A percentile compares a stretch with the other conserved stretches of the same genome.
Conservation (phyloP, 1,140 invertebrate genomes). For the Calliphora vicina region DNA sequence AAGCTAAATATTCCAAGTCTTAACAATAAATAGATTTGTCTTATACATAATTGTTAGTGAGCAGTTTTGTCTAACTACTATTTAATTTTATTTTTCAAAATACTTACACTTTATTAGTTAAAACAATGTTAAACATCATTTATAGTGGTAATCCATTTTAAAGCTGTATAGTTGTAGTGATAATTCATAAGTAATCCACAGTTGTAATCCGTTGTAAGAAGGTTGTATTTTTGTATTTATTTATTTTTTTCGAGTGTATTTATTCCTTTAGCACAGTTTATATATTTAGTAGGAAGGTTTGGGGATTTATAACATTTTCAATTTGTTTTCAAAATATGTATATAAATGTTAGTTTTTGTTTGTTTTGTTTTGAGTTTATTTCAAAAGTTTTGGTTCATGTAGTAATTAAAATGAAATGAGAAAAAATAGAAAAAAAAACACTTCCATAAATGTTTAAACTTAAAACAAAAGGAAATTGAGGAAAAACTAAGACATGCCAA, state of each 20-base stretch:
- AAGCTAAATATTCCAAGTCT: too few species aligned
- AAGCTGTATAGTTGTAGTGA: not conserved
- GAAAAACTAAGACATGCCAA: not conserved
- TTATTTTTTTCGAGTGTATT: not conserved
- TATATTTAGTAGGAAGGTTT: not conserved
- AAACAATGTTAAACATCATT: not conserved
- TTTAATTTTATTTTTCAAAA: not conserved
- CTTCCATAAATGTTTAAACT: not conserved
- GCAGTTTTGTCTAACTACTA: too few species aligned
- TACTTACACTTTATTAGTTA: not conserved
- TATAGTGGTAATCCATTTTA: not conserved
- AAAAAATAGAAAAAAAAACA: conserved; percentile 2
- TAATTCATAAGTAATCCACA: conserved; percentile 10
- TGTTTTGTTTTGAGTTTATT: too few species aligned
- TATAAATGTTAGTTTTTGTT: not conserved
- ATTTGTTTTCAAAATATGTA: not conserved
- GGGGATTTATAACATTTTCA: not conserved
- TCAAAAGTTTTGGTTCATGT: not conserved
- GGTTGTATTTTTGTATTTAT: not conserved
- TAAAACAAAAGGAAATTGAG: not conserved
- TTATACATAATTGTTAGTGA: too few species aligned
- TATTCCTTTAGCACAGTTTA: conserved; percentile 23
- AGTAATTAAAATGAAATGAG: not conserved
- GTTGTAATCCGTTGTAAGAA: not conserved
- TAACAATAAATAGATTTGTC: too few species aligned